Percentiles rank a stretch among this genome's conserved stretches.
Evolutionary conservation across 2,888 invertebrate species (phyloP).

Genomic region (Villa cingulata): DNA sequence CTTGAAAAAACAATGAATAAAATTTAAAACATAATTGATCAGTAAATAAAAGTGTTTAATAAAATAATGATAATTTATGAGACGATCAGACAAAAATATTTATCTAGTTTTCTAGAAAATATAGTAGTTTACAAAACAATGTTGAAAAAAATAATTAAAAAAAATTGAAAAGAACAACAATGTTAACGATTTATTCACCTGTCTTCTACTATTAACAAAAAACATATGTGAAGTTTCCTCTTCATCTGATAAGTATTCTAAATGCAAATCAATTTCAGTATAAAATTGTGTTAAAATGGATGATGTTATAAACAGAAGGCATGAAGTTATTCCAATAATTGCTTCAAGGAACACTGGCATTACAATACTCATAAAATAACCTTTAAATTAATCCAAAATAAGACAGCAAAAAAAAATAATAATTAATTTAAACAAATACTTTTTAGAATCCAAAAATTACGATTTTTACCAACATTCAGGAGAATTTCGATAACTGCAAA

Average conservation of each 20-base stretch:
- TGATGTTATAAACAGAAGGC: conserved; percentile 15
- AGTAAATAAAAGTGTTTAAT: no score
- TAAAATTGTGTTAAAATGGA: conserved; percentile 21
- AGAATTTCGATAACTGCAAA: conserved; percentile 20
- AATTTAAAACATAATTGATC: no score
- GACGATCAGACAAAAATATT: no score
- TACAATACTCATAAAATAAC: conserved; percentile 13
- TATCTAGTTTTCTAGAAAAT: no score
- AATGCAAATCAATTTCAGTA: conserved; percentile 22
- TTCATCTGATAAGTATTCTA: conserved; percentile 19
- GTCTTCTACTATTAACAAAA: conserved; percentile 21
- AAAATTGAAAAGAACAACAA: no score
- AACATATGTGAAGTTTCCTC: conserved; percentile 20
- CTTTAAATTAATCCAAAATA: background rate
- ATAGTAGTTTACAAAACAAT: no score
- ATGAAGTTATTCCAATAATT: conserved; percentile 13
- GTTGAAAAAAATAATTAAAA: no score
- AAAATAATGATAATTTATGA: no score
- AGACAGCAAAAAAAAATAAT: background rate
- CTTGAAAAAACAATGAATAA: background rate
- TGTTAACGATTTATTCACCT: conserved; percentile 11
- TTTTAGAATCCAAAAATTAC: background rate
- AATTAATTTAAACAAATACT: no score
- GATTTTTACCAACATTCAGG: conserved; percentile 16
- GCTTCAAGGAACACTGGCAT: conserved; percentile 18